These are phyloP conservation scores for Drosophila flavopinicola DNA, from an alignment of 2,888 invertebrate genomes.

Conservation along the genomic window DNA sequence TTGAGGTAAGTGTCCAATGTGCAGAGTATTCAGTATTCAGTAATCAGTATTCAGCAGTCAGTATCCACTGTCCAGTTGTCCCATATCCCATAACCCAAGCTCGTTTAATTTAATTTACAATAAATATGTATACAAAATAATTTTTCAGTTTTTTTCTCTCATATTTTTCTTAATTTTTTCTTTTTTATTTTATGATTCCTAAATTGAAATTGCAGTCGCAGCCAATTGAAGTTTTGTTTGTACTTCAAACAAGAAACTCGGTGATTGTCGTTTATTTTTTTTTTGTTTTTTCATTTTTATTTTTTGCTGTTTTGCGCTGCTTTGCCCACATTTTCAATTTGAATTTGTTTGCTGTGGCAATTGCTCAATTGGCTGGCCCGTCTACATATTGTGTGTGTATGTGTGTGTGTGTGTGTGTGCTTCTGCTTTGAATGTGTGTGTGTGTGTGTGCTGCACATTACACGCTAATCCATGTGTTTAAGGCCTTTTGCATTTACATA, in stretches of 20 bases:
- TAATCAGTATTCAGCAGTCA: neutral
- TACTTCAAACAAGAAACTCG: constrained; percentile 67
- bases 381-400: constrained; percentile 36
- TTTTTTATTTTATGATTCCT: constrained; percentile 40
- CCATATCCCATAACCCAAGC: constrained; percentile 27
- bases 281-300: constrained; percentile 16
- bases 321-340: constrained; percentile 80
- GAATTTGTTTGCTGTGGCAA: constrained; percentile 80
- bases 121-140: constrained; percentile 20
- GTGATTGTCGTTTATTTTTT: constrained; percentile 46
- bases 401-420: constrained; percentile 10
- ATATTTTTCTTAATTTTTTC: constrained; percentile 3
- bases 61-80: constrained; percentile 16
- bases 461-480: constrained; percentile 75
- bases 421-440: constrained; percentile 20
- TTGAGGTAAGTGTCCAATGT: constrained; percentile 82
- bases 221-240: constrained; percentile 74
- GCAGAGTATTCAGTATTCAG: neutral
- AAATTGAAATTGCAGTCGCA: constrained; percentile 71
- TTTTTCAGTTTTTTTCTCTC: constrained; percentile 13
- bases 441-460: constrained; percentile 60
- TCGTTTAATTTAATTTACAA: constrained; percentile 67
- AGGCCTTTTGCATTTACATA: constrained; percentile 49
- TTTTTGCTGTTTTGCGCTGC: constrained; percentile 46
- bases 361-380: constrained; percentile 76